phyloP scores from a whole-genome alignment of 2,888 invertebrate species.

The Pomacea canaliculata region DNA sequence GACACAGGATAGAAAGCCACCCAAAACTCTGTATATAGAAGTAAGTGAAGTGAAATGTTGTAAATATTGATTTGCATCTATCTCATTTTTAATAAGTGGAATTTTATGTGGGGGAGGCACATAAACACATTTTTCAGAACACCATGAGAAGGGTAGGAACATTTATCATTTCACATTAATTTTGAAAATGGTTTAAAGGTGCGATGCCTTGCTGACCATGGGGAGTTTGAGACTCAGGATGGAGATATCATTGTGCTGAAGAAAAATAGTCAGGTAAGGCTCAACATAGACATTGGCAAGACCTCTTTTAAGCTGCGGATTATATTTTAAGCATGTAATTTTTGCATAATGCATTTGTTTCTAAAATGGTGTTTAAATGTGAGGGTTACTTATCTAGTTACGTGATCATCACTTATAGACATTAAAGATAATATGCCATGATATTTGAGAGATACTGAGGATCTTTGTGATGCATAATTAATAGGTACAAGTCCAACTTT shows the following conservation, averaged over 20 bases:
- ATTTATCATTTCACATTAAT: not conserved
- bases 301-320: not conserved
- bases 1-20: constrained; percentile 88
- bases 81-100: no score
- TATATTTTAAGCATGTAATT: no score
- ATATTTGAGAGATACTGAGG: no score
- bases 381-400: no score
- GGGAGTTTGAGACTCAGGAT: constrained; percentile 92
- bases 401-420: no score
- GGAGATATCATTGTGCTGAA: constrained; percentile 90
- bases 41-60: constrained; percentile 72
- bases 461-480: no score
- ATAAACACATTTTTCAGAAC: no score
- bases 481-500: no score
- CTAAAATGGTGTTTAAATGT: no score
- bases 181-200: constrained; percentile 71
- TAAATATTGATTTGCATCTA: no score
- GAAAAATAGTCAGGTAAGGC: constrained; percentile 82
- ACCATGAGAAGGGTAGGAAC: no score
- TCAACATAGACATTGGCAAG: not conserved
- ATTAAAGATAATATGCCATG: no score
- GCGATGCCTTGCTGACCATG: constrained; percentile 89
- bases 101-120: not conserved
- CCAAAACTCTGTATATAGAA: constrained; percentile 91
- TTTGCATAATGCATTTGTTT: not conserved